These are phyloP conservation scores for Drosophila punjabiensis DNA, from an alignment of 1,140 invertebrate species.

Conservation along the genomic window DNA sequence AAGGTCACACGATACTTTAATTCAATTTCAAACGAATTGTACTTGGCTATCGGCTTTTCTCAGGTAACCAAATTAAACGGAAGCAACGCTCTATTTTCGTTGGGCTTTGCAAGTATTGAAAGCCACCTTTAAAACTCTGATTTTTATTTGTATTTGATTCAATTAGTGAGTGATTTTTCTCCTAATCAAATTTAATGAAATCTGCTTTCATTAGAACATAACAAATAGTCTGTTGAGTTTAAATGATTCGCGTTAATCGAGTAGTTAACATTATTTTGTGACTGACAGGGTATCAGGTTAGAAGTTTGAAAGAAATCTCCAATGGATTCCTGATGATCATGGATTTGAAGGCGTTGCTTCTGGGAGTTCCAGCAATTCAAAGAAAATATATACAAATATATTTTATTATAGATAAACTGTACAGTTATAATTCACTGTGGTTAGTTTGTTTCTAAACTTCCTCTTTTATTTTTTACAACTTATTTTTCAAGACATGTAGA, in stretches of 20 bases:
- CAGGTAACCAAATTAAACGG: conserved; percentile 30
- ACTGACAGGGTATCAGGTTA: background rate
- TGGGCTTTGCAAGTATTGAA: conserved; percentile 24
- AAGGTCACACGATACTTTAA: conserved; percentile 70
- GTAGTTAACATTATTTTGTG: background rate
- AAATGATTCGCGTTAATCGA: conserved; percentile 1
- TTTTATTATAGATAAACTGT: background rate
- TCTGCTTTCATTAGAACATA: conserved; percentile 48
- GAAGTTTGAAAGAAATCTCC: background rate
- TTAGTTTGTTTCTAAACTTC: no score
- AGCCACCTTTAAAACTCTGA: conserved; percentile 16
- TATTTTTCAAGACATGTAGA: no score
- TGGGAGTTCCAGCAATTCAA: background rate
- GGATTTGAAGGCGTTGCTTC: background rate
- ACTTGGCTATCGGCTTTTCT: conserved; percentile 51
- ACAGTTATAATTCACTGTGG: no score
- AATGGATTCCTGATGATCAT: background rate
- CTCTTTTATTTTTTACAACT: no score
- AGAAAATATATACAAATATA: background rate
- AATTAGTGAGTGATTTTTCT: conserved; percentile 35
- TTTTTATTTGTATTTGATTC: conserved; percentile 25
- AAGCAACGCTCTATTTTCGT: conserved; percentile 33
- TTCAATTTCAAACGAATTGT: conserved; percentile 79
- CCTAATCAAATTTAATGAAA: conserved; percentile 41
- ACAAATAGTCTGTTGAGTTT: background rate